phyloP scores from a whole-genome alignment of 2,888 invertebrate species.

The Eremobia ochroleuca region DNA sequence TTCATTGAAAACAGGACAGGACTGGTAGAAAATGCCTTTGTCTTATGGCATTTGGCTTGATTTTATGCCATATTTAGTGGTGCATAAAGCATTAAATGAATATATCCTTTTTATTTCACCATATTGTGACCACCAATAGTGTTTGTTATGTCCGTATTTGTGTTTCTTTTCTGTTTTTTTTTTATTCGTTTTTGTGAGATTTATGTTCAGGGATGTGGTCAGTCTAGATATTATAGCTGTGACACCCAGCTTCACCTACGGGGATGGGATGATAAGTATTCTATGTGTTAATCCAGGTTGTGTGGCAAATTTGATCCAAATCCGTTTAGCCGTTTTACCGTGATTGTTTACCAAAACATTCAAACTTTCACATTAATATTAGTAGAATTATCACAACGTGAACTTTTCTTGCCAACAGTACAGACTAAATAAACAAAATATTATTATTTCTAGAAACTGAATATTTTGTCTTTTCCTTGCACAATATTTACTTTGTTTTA shows the following conservation, averaged over 20 bases:
- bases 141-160: background rate
- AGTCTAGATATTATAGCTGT: background rate
- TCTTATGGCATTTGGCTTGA: too few species aligned
- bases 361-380: background rate
- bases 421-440: background rate
- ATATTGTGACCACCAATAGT: background rate
- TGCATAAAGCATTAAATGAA: background rate
- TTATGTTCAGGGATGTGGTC: background rate
- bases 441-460: constrained; percentile 8
- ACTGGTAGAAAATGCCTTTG: background rate
- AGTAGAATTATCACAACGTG: background rate
- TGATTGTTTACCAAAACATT: too few species aligned
- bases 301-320: background rate
- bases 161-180: background rate
- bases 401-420: background rate
- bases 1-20: background rate
- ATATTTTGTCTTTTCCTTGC: background rate
- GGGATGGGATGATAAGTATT: background rate
- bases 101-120: background rate
- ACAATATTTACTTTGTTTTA: constrained; percentile 8
- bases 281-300: background rate
- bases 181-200: background rate
- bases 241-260: too few species aligned
- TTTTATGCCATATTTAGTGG: background rate
- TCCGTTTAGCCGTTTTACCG: background rate